These are phyloP conservation scores for Hydroisotoma schaefferi DNA, from an alignment of 2,888 invertebrate genomes.

Conservation along the genomic window DNA sequence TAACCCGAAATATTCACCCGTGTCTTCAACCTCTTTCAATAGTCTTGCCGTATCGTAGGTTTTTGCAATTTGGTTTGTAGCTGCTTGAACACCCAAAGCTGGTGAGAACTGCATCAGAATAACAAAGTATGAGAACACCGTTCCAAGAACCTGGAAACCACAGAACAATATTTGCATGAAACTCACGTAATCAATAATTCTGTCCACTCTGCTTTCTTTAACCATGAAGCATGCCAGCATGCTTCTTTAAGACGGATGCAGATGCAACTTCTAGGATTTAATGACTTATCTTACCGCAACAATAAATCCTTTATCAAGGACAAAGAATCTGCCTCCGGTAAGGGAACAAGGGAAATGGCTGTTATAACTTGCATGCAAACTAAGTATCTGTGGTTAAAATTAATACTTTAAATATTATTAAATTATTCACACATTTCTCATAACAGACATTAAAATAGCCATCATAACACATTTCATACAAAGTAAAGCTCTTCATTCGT, in stretches of 20 bases:
- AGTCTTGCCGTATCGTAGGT: slow-evolving; percentile 2
- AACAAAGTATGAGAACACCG: slow-evolving; percentile 28
- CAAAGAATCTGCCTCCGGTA: slow-evolving; percentile 21
- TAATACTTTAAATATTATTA: not conserved
- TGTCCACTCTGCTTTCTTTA: no score
- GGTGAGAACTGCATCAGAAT: slow-evolving; percentile 26
- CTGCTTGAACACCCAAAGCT: not conserved
- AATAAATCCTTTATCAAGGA: slow-evolving; percentile 29
- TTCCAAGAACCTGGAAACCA: slow-evolving; percentile 18
- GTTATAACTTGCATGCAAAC: slow-evolving; percentile 31
- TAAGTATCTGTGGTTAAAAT: slow-evolving; percentile 22
- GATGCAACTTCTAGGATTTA: not conserved
- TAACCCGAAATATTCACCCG: not conserved
- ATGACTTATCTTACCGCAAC: slow-evolving; percentile 20
- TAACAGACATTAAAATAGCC: slow-evolving; percentile 3
- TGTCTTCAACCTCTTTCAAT: not conserved
- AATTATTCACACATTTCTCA: not conserved
- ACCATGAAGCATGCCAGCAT: no score
- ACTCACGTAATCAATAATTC: no score
- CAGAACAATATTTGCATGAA: not conserved
- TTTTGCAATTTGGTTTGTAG: not conserved
- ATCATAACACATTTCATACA: slow-evolving; percentile 5
- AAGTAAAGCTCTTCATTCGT: slow-evolving; percentile 39
- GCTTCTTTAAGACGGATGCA: no score
- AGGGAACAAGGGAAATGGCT: slow-evolving; percentile 30